These are phyloP conservation scores for Anagrus nilaparvatae DNA, from an alignment of 1,140 invertebrate species.

Conservation along the genomic window DNA sequence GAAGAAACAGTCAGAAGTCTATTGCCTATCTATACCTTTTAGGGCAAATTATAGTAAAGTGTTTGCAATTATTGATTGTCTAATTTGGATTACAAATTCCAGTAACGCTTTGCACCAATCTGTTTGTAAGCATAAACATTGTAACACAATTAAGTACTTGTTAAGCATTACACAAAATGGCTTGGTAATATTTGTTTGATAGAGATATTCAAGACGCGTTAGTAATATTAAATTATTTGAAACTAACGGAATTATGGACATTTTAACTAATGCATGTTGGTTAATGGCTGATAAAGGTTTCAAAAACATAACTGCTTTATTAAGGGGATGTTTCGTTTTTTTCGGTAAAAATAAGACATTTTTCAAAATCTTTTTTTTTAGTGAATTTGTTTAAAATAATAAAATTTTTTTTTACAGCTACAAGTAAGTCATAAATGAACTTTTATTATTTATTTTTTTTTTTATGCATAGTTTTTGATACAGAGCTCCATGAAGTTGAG, in stretches of 20 bases:
- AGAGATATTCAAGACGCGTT: slow-evolving; percentile 31
- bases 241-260: slow-evolving; percentile 25
- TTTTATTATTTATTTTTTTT: too few relatives aligned
- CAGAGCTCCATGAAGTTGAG: too few relatives aligned
- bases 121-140: slow-evolving; percentile 22
- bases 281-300: slow-evolving; percentile 36
- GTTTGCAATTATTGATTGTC: slow-evolving; percentile 20
- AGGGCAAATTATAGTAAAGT: slow-evolving; percentile 18
- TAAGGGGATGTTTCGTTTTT: too few relatives aligned
- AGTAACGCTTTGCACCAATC: slow-evolving; percentile 18
- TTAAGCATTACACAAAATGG: slow-evolving; percentile 36
- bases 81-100: slow-evolving; percentile 25
- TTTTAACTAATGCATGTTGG: slow-evolving; percentile 15
- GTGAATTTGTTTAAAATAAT: too few relatives aligned
- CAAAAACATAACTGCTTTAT: slow-evolving; percentile 27
- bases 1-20: slow-evolving; percentile 17
- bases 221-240: slow-evolving; percentile 31
- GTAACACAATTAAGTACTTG: slow-evolving; percentile 35
- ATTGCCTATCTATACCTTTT: slow-evolving; percentile 17
- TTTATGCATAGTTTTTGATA: too few relatives aligned
- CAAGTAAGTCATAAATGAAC: too few relatives aligned
- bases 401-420: too few relatives aligned
- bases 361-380: too few relatives aligned
- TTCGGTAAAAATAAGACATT: too few relatives aligned
- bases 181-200: slow-evolving; percentile 35